Evolutionary conservation across 2,113 vertebrate genomes (phyloP), one percentile per base, ranked within the genome.

Genomic region (Aegithalos caudatus): DNA sequence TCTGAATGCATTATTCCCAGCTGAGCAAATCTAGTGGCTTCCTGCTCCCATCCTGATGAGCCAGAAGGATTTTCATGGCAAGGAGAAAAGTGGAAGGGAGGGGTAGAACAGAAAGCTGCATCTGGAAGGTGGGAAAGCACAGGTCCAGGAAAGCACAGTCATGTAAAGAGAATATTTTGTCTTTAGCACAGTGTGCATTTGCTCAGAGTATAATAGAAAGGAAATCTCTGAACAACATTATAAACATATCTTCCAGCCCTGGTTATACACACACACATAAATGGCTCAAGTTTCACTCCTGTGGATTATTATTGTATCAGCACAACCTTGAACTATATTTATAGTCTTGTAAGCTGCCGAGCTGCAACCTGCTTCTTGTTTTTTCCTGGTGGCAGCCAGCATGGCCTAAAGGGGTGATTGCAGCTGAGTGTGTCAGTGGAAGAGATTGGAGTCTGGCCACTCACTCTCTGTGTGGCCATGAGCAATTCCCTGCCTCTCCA

Each of bases 251-350:
- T 95, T 70, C 60, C 69, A 90, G 78, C 51, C 54, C 80, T 86
- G 31, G 25, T 94, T 93, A 67, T 90, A 72, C 64, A 61, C 89
- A 87, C 57, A 90, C 94, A 92, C 45, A 93, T 64, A 94, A 91
- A 92, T 65, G 90, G 91, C 90, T 97, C 91, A 47, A 60, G 70
- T 96, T 97, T 95, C 94, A 95, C 74, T 94, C 91, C 88, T 91
- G 86, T 4, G 31, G 94, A 90, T 95, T 89, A 90, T 96, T 95
- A 95, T 78, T 92, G 51, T 92, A 73, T 92, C 95, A 73, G 54
- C 1, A 4, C 74, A 95, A 86, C 83, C 92, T 92, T 94, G 94
- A 97, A 92, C 80, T 93, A 4, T 92, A 95, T 96, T 95, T 95
- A 92, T 89, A 92, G 90, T 54, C 87, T 86, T 81, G 77, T 77